Evolutionary conservation across 2,888 invertebrate species (phyloP), one percentile per base, ranked within the genome.

Genomic region (Apodemia zela): DNA sequence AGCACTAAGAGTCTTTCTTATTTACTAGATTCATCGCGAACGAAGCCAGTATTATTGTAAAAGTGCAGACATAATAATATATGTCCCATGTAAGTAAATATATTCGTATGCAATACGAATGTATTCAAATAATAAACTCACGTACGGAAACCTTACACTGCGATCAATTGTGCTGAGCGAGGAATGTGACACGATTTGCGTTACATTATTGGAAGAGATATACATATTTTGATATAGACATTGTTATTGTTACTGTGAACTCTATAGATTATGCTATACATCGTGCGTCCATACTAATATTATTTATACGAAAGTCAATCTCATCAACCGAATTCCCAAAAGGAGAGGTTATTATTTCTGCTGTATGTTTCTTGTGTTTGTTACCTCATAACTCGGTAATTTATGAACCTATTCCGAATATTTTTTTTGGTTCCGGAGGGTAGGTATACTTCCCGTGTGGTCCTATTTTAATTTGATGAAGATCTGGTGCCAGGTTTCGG

Each of bases 131-230:
- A 38, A 38, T 13, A 54, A 13, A 54, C 25, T 54, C 54, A 21
- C 54, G 54, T 54, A 54, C 21, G 11, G 54, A 54, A 54, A 25
- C 54, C 54, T 25, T 25, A 54, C 21, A 54, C 21, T 18, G 42
- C 21, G 51, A 25, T 57, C 54, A 57, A 25, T 57, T 25, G 54
- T 57, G 54, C 54, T 57, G 54, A 57, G 54, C 54, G 54, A 57
- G 54, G 54, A 15, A 57, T 57, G 54, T 57, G 25, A 29, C 54
- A 57, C 54, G 54, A 29, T 57, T 57, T 57, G 15, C 15, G 54
- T 57, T 57, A 57, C 54, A 25, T 57, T 57, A 57, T 57, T 57
- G 25, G 25, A 57, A 57, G 29, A 25, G 54, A 57, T 45, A 17
- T 45, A 45, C 45, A 57, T n/a, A n/a, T n/a, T 57, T 21, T 25